Conservation (phyloP, 2,797 vertebrate species). For the Takifugu ocellatus region DNA sequence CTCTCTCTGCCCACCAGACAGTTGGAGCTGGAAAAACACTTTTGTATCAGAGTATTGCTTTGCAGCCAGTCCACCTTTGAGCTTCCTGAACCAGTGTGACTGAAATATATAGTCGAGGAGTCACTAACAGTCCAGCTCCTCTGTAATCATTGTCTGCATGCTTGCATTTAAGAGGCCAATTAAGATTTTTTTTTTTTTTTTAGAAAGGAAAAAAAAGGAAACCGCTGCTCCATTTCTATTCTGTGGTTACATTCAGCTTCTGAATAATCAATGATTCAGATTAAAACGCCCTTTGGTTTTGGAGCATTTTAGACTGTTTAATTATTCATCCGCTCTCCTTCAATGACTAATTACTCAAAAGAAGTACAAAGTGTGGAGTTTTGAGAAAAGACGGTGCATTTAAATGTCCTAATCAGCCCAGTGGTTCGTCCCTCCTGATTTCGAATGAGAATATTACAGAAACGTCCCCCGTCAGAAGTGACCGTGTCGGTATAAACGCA, state of each 20-base stretch:
- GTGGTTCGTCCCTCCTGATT: slow-evolving; percentile 26
- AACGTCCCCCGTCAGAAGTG: slow-evolving; percentile 13
- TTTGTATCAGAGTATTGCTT: neutral
- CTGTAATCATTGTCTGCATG: neutral
- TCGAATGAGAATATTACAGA: slow-evolving; percentile 37
- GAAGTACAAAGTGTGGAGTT: slow-evolving; percentile 27
- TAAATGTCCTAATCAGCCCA: slow-evolving; percentile 41
- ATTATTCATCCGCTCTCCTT: slow-evolving; percentile 44
- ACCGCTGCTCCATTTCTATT: slow-evolving; percentile 29
- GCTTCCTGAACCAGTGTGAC: neutral
- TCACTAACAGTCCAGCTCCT: neutral
- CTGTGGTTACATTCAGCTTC: slow-evolving; percentile 9
- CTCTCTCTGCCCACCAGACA: too few relatives aligned
- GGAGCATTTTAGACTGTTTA: slow-evolving; percentile 32
- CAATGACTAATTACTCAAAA: slow-evolving; percentile 41
- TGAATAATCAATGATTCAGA: slow-evolving; percentile 33
- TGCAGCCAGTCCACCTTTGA: neutral
- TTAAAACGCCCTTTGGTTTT: slow-evolving; percentile 12
- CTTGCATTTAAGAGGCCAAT: slow-evolving; percentile 1
- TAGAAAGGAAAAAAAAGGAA: slow-evolving; percentile 3
- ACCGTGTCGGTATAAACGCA: slow-evolving; percentile 4
- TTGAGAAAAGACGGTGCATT: slow-evolving; percentile 36
- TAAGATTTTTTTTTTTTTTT: slow-evolving; percentile 17
- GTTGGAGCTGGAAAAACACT: neutral
- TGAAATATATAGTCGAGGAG: neutral